A percentile compares a stretch with the other conserved stretches of the same genome.
phyloP scores from a whole-genome alignment of 2,113 vertebrate species.

The Chaenogobius annularis region DNA sequence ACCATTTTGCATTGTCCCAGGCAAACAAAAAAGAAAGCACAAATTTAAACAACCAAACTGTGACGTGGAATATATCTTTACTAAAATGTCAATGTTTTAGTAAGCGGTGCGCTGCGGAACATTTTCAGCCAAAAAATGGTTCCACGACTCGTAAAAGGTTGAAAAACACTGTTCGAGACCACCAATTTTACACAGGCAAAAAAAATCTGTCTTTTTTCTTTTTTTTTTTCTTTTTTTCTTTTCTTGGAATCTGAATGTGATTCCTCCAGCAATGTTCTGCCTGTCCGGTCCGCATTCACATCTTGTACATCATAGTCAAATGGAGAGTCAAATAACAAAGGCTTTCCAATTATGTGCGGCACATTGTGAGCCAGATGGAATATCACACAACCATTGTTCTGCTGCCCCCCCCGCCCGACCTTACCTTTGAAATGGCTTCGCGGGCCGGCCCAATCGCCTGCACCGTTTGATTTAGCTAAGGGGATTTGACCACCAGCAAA shows the following conservation, averaged over 20 bases:
- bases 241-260: constrained; percentile 29
- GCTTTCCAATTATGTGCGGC: constrained; percentile 76
- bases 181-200: constrained; percentile 23
- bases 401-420: constrained; percentile 71
- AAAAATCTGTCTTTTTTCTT: constrained; percentile 41
- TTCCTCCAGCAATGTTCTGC: constrained; percentile 56
- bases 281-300: constrained; percentile 74
- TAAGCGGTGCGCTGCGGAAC: too few species aligned
- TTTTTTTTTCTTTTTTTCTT: background rate
- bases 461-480: constrained; percentile 77
- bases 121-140: too few species aligned
- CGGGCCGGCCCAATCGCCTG: constrained; percentile 69
- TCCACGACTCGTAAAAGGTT: too few species aligned
- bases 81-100: too few species aligned
- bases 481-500: constrained; percentile 73
- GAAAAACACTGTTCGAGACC: background rate
- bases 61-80: too few species aligned
- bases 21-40: too few species aligned
- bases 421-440: constrained; percentile 76
- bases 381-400: constrained; percentile 76
- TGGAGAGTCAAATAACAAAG: constrained; percentile 78
- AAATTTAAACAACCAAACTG: too few species aligned
- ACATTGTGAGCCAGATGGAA: constrained; percentile 73
- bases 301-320: constrained; percentile 79
- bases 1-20: too few species aligned